Evolutionary conservation across 2,113 vertebrate species (phyloP).

Genomic region (Strigops habroptila): DNA sequence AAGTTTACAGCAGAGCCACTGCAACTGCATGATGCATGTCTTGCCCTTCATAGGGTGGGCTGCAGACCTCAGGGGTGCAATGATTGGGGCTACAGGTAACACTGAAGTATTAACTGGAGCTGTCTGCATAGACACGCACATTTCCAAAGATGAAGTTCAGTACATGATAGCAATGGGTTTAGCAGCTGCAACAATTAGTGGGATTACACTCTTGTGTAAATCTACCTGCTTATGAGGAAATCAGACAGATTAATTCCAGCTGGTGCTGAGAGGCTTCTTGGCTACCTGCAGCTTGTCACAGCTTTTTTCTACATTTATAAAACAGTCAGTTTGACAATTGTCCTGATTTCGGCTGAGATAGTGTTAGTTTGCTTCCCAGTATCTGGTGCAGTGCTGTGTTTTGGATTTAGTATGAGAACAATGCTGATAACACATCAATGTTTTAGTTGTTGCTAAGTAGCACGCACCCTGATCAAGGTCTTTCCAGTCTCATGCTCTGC

Average conservation of each 20-base stretch:
- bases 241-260: neutral
- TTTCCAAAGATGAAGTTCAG: neutral
- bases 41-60: neutral
- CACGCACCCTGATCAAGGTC: neutral
- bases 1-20: neutral
- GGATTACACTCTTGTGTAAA: neutral
- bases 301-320: conserved; percentile 10
- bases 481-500: neutral
- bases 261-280: conserved; percentile 25
- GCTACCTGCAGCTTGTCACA: conserved; percentile 1
- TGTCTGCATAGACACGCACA: neutral
- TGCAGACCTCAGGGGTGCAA: neutral
- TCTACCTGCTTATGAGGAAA: neutral
- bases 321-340: conserved; percentile 20
- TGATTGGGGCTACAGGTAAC: neutral
- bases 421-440: neutral
- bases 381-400: neutral
- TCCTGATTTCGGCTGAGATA: neutral
- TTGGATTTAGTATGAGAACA: neutral
- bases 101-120: neutral
- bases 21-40: rapidly evolving
- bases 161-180: neutral
- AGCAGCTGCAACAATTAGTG: neutral
- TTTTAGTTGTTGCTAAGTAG: neutral
- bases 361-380: neutral